Evolutionary conservation across 2,797 vertebrate genomes (phyloP), one percentile per base, ranked within the genome.

Genomic region (Melanitta fusca): DNA sequence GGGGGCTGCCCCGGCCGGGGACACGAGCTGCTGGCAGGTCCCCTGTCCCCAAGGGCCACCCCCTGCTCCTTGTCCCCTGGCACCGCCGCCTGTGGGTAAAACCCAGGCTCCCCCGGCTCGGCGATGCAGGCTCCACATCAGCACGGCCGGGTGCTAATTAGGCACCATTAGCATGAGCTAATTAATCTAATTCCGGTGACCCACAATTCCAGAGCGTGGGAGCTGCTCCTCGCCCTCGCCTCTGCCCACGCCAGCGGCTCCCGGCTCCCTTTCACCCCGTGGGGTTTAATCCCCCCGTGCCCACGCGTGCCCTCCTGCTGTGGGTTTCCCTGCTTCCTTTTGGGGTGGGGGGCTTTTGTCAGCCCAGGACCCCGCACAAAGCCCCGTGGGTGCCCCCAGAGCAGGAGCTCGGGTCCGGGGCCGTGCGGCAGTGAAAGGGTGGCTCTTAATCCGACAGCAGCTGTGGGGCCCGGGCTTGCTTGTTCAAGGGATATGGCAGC

Each of bases 401-500:
- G 62, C 62, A 41, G 62, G 62, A 39, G 62, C 62, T 20, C 38
- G 10, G 16, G 28, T 54, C 53, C 10, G 6, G 49, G 49, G 49
- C 47, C 57, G 19, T 70, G 19, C 9, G 71, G 95, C 87, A 94
- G 79, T 0, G 51, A 96, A 97, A 96, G 96, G 85, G 95, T 96
- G 88, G 65, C 71, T 84, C 79, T 62, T 96, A 96, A 96, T 96
- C 96, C 73, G 1, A 56, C 11, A 0, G 95, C 96, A 97, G 96
- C 97, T 96, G 95, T 30, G 32, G 84, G 86, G 86, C 93, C 85
- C 30, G 5, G 65, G 81, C 89, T 95, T 97, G 95, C 96, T 97
- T 97, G 96, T 96, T 95, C 94, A 96, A 97, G 95, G 96, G 97
- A 97, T 97, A 94, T 92, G 92, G 88, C 95, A 94, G 91, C 94